A percentile compares a stretch with the other conserved stretches of the same genome.
Conservation (phyloP, 2,797 vertebrate species). For the Neoniphon sammara region DNA sequence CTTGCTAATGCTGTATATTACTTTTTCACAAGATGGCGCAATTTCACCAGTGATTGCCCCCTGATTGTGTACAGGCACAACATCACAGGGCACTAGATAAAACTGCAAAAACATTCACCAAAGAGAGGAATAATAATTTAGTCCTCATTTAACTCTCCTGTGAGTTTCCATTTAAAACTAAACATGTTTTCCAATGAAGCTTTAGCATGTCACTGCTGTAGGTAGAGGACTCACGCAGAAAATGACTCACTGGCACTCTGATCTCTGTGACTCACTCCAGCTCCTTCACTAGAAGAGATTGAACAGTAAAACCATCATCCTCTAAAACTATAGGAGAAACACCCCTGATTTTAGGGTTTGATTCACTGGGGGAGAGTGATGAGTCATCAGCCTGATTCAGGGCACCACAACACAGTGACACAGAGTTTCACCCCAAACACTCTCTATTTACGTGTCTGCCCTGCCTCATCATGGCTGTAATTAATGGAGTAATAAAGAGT, state of each 20-base stretch:
- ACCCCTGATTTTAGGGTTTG: too few relatives aligned
- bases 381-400: slow-evolving; percentile 12
- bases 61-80: too few relatives aligned
- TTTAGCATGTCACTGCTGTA: neutral
- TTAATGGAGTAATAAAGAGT: neutral
- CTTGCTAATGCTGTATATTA: neutral
- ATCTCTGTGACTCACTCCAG: neutral
- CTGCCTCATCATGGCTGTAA: neutral
- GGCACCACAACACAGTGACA: slow-evolving; percentile 10
- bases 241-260: neutral
- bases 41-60: neutral
- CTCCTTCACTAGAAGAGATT: neutral
- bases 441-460: neutral
- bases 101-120: too few relatives aligned
- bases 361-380: neutral
- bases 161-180: neutral
- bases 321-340: neutral
- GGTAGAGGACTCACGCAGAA: neutral
- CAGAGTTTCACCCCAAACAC: slow-evolving; percentile 16
- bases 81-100: too few relatives aligned
- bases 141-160: neutral
- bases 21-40: neutral
- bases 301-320: neutral
- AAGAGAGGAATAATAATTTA: too few relatives aligned
- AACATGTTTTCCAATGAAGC: neutral